Base-by-base conservation (phyloP, 2,888 invertebrate genomes). In the Silvanus unidentatus region DNA sequence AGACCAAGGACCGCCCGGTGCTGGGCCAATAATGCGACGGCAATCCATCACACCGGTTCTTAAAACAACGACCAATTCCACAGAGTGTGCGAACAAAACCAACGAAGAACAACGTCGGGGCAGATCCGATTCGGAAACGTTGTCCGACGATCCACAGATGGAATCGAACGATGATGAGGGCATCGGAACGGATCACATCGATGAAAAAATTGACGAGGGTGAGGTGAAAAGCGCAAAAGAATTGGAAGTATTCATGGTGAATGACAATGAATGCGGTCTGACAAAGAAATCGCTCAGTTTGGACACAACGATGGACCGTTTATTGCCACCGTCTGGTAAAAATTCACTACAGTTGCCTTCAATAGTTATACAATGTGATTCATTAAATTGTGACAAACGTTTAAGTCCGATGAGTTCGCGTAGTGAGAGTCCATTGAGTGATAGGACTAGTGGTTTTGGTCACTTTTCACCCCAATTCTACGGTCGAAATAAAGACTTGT, bases 101-200 rank as follows among this genome's bases (percentile, higher is more conserved):
- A 70, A 74, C 12, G 75, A 75, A 47, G 74, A 74, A 52, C 73
- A 77, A 55, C 72, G 77, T 57, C 71, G 83, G 47, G 80, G 81
- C 2, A 72, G 83, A 53, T 85, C 85, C 0, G 86, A 86, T 69
- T 85, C 85, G 0, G 86, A 86, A 70, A 86, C 85, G 0, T 66
- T 84, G 44, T 85, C 85, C 2, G 86, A 86, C 57, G 85, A 85
- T 63, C 80, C 81, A 1, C 68, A 84, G 42, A 60, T 84, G 35
- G 85, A 85, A 66, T 84, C 84, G 0, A 85, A 86, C 57, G 86
- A 86, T 60, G 86, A 86, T 60, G 87, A 86, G 72, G 87, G 86
- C 1, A 86, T 87, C 48, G 84, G 85, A 11, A 85, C 86, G 6
- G 86, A 86, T 68, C 78, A 79, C 52, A 64, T 80, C 11, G 80